A percentile compares a stretch with the other conserved stretches of the same genome.
Evolutionary conservation across 2,888 invertebrate species (phyloP).

Genomic region (Adela reaumurella): DNA sequence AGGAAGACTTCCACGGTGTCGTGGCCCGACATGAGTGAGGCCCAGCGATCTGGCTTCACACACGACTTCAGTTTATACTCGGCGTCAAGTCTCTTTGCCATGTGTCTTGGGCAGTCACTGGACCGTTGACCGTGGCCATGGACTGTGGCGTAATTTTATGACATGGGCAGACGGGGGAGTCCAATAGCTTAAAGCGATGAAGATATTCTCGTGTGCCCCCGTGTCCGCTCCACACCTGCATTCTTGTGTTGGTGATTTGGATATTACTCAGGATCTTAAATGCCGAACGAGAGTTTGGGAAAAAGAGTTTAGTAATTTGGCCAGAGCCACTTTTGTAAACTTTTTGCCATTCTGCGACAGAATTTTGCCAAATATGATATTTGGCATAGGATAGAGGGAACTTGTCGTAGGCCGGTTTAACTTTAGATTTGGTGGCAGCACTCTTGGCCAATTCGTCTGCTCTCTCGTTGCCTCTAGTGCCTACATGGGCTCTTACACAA

Average conservation of each 20-base stretch:
- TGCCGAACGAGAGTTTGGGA: slow-evolving; percentile 1
- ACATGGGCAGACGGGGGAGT: slow-evolving; percentile 5
- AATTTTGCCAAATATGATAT: background rate
- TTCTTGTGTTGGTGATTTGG: background rate
- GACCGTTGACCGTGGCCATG: background rate
- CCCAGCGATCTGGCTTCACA: too few relatives aligned
- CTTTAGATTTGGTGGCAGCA: background rate
- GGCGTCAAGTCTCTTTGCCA: too few relatives aligned
- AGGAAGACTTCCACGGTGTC: too few relatives aligned
- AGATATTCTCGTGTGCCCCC: slow-evolving; percentile 9
- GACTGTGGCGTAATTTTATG: background rate
- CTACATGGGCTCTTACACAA: background rate
- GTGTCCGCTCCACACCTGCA: slow-evolving; percentile 8
- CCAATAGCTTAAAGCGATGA: slow-evolving; percentile 8
- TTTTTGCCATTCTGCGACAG: background rate
- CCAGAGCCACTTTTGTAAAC: background rate
- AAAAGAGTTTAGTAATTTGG: background rate
- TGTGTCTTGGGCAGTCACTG: background rate
- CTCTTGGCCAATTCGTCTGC: background rate
- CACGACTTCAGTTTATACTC: too few relatives aligned
- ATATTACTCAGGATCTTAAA: background rate
- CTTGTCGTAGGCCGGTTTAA: background rate
- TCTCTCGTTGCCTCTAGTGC: background rate
- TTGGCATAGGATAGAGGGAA: background rate
- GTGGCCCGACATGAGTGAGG: too few relatives aligned